Evolutionary conservation across 2,797 vertebrate species (phyloP).

Genomic region (Labeo calbasu): DNA sequence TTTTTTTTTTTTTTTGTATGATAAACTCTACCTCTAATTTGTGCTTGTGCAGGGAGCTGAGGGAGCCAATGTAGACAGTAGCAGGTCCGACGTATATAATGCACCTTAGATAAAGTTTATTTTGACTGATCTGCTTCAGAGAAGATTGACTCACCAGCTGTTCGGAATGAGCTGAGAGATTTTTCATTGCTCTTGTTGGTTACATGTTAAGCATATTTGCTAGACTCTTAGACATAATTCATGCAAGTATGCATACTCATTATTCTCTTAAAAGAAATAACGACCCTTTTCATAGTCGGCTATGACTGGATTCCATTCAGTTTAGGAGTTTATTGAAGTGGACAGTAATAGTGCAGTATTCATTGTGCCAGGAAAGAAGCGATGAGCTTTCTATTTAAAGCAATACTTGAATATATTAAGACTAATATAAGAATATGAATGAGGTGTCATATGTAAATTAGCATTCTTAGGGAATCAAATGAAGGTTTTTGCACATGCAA

Average conservation of each 20-base stretch:
- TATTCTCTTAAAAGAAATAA: background rate
- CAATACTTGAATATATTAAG: background rate
- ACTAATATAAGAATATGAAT: background rate
- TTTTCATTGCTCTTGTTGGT: constrained; percentile 12
- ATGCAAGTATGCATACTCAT: background rate
- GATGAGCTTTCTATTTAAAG: background rate
- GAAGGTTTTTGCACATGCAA: background rate
- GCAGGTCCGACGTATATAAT: constrained; percentile 22
- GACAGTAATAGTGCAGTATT: background rate
- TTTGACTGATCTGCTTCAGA: constrained; percentile 56
- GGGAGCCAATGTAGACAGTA: constrained; percentile 38
- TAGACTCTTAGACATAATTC: constrained; percentile 12
- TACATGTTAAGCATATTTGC: constrained; percentile 9
- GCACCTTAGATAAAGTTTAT: constrained; percentile 50
- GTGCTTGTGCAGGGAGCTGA: constrained; percentile 32
- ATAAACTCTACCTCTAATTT: constrained; percentile 52
- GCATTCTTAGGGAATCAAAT: background rate
- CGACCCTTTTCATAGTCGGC: background rate
- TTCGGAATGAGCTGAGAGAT: constrained; percentile 30
- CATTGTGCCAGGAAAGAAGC: background rate
- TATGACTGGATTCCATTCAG: background rate
- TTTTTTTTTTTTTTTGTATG: constrained; percentile 27
- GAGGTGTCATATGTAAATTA: background rate
- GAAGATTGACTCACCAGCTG: constrained; percentile 53
- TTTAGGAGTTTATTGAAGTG: background rate